Evolutionary conservation across 1,140 invertebrate genomes (phyloP).

Genomic region (Drosophila subpulchrella): DNA sequence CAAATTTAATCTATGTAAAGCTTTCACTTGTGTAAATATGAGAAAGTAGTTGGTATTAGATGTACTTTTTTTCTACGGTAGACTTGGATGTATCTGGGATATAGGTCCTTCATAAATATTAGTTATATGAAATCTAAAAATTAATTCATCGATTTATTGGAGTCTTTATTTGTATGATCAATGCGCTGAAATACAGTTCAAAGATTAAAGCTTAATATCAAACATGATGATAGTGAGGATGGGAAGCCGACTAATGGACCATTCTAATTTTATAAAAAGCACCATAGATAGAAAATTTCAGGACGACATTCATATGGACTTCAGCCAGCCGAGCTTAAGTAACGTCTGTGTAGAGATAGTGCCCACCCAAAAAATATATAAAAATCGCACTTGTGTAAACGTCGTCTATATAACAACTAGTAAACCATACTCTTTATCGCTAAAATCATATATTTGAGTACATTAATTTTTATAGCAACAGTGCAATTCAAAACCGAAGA

Average conservation of each 20-base stretch:
- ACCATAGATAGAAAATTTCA: background rate
- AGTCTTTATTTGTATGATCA: no score
- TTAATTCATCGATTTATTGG: background rate
- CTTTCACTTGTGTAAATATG: slow-evolving; percentile 7
- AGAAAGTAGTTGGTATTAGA: slow-evolving; percentile 21
- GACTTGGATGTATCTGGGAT: background rate
- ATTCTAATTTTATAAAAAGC: background rate
- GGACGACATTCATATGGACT: background rate
- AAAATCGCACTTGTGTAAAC: slow-evolving; percentile 6
- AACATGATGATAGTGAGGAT: background rate
- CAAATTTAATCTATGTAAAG: slow-evolving; percentile 1
- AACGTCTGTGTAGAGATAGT: slow-evolving; percentile 2
- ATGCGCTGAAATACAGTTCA: no score
- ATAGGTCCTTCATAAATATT: background rate
- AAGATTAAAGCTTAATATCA: no score
- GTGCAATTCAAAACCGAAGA: slow-evolving; percentile 2
- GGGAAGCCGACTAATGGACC: no score
- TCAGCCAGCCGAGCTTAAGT: background rate
- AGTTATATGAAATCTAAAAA: background rate
- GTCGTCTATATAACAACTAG: slow-evolving; percentile 2
- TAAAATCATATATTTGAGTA: slow-evolving; percentile 5
- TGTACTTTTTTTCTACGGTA: background rate
- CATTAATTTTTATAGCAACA: background rate
- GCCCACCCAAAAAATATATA: slow-evolving; percentile 3
- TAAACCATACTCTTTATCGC: background rate